phyloP scores from a whole-genome alignment of 2,797 vertebrate species.

The Ctenochaetus hawaiiensis region DNA sequence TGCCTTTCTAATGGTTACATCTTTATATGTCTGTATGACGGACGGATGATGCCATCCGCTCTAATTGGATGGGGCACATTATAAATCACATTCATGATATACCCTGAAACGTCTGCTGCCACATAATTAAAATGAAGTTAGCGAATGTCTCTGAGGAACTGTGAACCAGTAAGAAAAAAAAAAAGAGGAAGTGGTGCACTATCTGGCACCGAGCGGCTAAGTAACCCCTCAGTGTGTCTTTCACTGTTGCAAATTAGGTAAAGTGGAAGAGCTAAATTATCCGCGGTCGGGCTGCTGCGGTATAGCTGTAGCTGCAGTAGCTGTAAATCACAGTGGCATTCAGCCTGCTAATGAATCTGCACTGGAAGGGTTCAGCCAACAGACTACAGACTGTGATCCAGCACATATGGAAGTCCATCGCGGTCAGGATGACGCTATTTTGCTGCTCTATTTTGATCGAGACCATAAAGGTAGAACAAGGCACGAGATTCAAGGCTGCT shows the following conservation, averaged over 20 bases:
- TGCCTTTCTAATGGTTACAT: slow-evolving; percentile 49
- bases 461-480: slow-evolving; percentile 9
- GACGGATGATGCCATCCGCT: slow-evolving; percentile 44
- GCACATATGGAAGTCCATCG: slow-evolving; percentile 57
- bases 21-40: slow-evolving; percentile 39
- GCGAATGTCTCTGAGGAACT: slow-evolving; percentile 27
- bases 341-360: slow-evolving; percentile 75
- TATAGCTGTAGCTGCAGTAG: slow-evolving; percentile 71
- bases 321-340: slow-evolving; percentile 76
- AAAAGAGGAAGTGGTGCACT: slow-evolving; percentile 21
- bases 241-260: slow-evolving; percentile 65
- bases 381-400: slow-evolving; percentile 52
- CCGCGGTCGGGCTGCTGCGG: slow-evolving; percentile 51
- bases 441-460: slow-evolving; percentile 33
- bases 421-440: slow-evolving; percentile 39
- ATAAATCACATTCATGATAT: slow-evolving; percentile 45
- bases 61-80: slow-evolving; percentile 42
- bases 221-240: slow-evolving; percentile 44
- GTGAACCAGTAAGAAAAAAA: slow-evolving; percentile 15
- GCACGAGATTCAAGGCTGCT: not conserved
- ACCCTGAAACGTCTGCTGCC: slow-evolving; percentile 36
- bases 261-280: slow-evolving; percentile 59
- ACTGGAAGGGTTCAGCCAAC: slow-evolving; percentile 62
- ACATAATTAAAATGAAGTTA: slow-evolving; percentile 57
- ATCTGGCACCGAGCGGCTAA: slow-evolving; percentile 19